A percentile compares a stretch with the other conserved stretches of the same genome.
These are phyloP conservation scores for Onychorhynchus coronatus DNA, from an alignment of 2,113 vertebrate species.

Conservation along the genomic window DNA sequence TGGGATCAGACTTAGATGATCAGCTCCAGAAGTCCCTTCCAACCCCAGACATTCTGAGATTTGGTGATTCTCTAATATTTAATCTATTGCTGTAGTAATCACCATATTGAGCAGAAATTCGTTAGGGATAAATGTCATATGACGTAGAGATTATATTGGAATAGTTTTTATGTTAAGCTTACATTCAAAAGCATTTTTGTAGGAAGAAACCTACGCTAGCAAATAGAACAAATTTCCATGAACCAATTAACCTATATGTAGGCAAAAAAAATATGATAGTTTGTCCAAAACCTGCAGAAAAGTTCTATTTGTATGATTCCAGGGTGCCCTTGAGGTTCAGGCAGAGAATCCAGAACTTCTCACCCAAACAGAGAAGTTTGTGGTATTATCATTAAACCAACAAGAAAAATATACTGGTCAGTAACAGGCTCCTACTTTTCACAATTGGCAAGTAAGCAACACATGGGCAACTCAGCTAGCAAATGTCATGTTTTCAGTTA, in stretches of 20 bases:
- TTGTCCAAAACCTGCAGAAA: background rate
- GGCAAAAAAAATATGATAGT: background rate
- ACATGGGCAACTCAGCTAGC: background rate
- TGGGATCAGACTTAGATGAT: background rate
- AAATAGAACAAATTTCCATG: background rate
- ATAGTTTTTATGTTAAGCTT: background rate
- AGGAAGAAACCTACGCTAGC: accelerated
- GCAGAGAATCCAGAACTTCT: background rate
- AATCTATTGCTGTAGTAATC: background rate
- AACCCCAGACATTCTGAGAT: background rate
- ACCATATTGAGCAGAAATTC: background rate
- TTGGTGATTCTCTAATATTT: background rate
- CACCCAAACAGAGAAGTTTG: background rate
- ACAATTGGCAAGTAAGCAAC: background rate
- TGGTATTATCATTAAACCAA: background rate
- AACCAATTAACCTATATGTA: background rate
- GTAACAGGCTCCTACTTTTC: background rate
- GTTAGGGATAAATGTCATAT: background rate
- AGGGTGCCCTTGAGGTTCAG: background rate
- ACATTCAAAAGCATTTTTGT: background rate
- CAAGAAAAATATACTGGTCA: background rate
- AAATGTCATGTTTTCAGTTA: background rate
- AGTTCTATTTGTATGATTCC: background rate
- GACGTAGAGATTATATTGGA: background rate
- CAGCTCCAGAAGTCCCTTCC: background rate